Conservation (phyloP, 2,113 vertebrate genomes). For the Equus przewalskii region DNA sequence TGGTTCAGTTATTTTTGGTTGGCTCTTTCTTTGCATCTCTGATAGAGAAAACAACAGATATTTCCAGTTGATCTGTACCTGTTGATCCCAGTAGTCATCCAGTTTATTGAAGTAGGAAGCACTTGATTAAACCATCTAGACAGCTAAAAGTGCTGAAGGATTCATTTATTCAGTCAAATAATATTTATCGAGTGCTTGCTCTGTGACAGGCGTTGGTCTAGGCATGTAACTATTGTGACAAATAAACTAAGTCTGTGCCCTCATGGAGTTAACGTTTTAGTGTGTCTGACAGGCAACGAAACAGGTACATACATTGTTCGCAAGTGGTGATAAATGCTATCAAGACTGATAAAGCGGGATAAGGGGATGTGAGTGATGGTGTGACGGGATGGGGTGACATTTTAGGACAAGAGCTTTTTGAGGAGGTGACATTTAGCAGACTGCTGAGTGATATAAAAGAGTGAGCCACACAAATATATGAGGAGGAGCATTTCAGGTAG, state of each 20-base stretch:
- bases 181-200: background rate
- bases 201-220: background rate
- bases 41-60: background rate
- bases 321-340: background rate
- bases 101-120: background rate
- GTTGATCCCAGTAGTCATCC: background rate
- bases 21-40: background rate
- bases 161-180: background rate
- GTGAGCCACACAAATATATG: background rate
- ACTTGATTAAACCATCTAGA: background rate
- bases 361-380: background rate
- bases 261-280: background rate
- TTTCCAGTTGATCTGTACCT: background rate
- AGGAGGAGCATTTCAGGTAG: background rate
- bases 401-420: background rate
- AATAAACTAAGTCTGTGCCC: background rate
- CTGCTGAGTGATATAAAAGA: background rate
- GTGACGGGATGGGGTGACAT: background rate
- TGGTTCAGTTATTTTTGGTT: slow-evolving; percentile 30
- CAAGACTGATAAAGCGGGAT: background rate
- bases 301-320: background rate
- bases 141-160: background rate
- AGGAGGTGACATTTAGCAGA: background rate
- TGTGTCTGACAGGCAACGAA: background rate
- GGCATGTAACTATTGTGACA: background rate